A percentile compares a stretch with the other conserved stretches of the same genome.
phyloP scores from a whole-genome alignment of 2,113 vertebrate genomes.

The Euleptes europaea region DNA sequence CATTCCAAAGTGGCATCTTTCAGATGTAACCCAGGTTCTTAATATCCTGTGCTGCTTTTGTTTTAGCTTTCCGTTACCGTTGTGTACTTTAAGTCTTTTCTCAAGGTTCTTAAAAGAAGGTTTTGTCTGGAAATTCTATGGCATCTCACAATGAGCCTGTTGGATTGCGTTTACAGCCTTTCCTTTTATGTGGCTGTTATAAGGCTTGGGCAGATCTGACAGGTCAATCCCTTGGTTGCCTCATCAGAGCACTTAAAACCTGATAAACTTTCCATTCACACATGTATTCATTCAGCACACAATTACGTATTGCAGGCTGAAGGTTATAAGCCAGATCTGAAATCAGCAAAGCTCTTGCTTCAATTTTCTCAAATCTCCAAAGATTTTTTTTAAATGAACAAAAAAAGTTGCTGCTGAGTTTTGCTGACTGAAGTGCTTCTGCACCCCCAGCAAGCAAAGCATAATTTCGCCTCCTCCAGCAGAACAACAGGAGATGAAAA shows the following conservation, averaged over 20 bases:
- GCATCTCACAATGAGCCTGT: background rate
- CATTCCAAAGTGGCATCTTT: background rate
- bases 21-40: background rate
- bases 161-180: conserved; percentile 11
- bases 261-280: conserved; percentile 24
- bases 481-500: conserved; percentile 55
- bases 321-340: conserved; percentile 56
- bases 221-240: conserved; percentile 44
- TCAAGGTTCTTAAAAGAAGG: background rate
- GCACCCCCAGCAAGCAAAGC: conserved; percentile 6
- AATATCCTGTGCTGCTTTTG: background rate
- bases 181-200: conserved; percentile 8
- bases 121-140: conserved; percentile 18
- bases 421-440: conserved; percentile 60
- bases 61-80: background rate
- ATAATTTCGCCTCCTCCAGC: conserved; percentile 41
- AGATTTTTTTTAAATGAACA: conserved; percentile 52
- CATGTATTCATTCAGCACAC: background rate
- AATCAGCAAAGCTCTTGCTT: conserved; percentile 54
- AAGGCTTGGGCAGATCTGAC: background rate
- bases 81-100: background rate
- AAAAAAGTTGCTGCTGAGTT: conserved; percentile 56
- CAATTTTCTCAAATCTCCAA: conserved; percentile 63
- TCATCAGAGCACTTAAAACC: conserved; percentile 12
- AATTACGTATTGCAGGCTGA: conserved; percentile 43